Evolutionary conservation across 2,113 vertebrate species (phyloP).

Genomic region (Pituophis catenifer): DNA sequence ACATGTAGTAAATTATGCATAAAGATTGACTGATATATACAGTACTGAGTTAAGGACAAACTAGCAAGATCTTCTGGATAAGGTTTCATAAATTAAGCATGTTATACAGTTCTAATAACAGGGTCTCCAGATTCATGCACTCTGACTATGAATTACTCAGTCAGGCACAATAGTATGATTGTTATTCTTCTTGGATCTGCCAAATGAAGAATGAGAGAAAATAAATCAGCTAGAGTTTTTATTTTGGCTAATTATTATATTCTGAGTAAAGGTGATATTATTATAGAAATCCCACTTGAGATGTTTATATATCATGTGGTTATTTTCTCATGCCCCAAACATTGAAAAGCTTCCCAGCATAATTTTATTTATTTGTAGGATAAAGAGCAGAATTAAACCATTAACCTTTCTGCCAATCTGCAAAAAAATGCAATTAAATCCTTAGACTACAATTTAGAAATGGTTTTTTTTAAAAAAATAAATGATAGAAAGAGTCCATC

Average conservation of each 20-base stretch:
- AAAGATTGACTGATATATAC: conserved; percentile 27
- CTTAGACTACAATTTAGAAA: not conserved
- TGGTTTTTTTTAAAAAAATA: not conserved
- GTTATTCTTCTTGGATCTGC: conserved; percentile 31
- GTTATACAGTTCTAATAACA: conserved; percentile 27
- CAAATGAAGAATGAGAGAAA: conserved; percentile 19
- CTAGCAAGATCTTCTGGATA: not conserved
- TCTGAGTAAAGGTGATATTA: not conserved
- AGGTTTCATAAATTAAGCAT: conserved; percentile 42
- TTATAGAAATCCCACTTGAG: not conserved
- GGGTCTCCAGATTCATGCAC: conserved; percentile 35
- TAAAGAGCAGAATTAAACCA: not conserved
- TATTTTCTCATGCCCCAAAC: not conserved
- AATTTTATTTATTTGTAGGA: not conserved
- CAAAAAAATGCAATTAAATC: conserved; percentile 8
- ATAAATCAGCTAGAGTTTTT: not conserved
- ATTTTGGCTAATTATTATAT: conserved; percentile 23
- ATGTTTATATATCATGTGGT: accelerated
- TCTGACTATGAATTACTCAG: conserved; percentile 19
- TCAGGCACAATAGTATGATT: conserved; percentile 11
- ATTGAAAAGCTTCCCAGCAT: not conserved
- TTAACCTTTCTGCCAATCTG: not conserved
- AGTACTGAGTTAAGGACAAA: conserved; percentile 11
- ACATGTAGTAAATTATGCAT: conserved; percentile 40
- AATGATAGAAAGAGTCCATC: not conserved